Base-by-base conservation (phyloP, 2,888 invertebrate genomes). In the Tachina lurida region DNA sequence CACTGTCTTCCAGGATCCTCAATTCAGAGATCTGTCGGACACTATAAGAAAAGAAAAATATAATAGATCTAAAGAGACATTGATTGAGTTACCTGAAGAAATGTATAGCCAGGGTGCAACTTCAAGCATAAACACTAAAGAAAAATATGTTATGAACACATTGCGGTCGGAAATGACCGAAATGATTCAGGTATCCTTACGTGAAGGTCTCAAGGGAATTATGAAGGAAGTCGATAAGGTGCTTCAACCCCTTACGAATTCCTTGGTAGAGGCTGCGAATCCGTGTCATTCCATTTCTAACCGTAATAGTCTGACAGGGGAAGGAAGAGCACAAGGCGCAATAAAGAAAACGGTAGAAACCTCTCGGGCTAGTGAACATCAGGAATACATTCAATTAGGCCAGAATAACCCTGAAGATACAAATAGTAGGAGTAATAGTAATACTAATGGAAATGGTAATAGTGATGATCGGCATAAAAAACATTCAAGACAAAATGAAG, bases 1-100 rank as follows among this genome's bases (percentile, higher is more conserved):
- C 0, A 13, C 47, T 1, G 47, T 65, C 13, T 65, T 47, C 9
- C 65, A 65, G 17, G 47, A 65, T 47, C 65, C 65, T 22, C 45
- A 65, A 13, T 65, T 65, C 22, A 65, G 22, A 9, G 65, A 65
- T 31, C 47, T 65, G 13, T 65, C 65, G 10, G 45, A 15, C 10
- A 65, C 65, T 10, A 22, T 22, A 47, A 65, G 47, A 47, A 17
- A 52, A 5, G 2, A 17, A 17, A 17, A 7, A 4, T 0, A 52
- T 52, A 10, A 52, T 10, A 47, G 13, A 10, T 47, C 10, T 10
- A 47, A 13, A 47, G 47, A 47, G 13, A 13, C 13, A 47, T 13
- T 13, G 1, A 12, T 13, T 7, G n/a, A 52, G 8, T 22, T 22
- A 22, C n/a, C 52, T 7, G 10, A 7, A 10, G 52, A 7, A 17